A percentile compares a stretch with the other conserved stretches of the same genome.
Evolutionary conservation across 2,113 vertebrate species (phyloP).

Genomic region (Oreocharis arfaki): DNA sequence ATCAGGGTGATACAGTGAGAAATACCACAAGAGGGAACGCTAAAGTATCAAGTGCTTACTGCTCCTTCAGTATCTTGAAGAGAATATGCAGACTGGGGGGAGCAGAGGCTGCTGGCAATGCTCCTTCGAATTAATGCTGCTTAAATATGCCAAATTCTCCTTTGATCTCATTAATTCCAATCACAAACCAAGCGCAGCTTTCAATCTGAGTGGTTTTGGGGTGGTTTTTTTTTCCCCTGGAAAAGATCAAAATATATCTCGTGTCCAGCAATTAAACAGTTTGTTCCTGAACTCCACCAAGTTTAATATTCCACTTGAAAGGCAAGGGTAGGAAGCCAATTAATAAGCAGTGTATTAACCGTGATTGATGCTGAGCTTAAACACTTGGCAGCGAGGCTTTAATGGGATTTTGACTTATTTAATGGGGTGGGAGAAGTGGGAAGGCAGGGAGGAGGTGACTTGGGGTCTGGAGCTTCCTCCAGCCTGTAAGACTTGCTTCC

Average conservation of each 20-base stretch:
- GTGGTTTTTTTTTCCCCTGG: background rate
- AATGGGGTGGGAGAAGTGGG: background rate
- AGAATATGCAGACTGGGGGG: background rate
- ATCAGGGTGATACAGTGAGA: background rate
- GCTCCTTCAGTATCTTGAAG: background rate
- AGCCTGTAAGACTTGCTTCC: accelerated
- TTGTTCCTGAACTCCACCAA: slow-evolving; percentile 15
- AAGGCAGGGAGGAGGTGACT: background rate
- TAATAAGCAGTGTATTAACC: background rate
- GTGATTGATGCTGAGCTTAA: background rate
- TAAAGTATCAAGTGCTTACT: background rate
- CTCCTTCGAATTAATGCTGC: background rate
- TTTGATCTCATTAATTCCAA: slow-evolving; percentile 51
- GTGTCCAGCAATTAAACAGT: slow-evolving; percentile 37
- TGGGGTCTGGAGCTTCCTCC: background rate
- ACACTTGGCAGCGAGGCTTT: background rate
- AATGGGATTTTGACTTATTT: background rate
- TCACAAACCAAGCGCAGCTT: background rate
- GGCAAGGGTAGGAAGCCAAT: background rate
- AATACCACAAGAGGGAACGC: background rate
- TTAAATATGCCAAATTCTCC: background rate
- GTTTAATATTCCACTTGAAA: background rate
- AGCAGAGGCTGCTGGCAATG: background rate
- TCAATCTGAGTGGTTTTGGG: background rate
- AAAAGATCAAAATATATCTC: slow-evolving; percentile 23